phyloP scores from a whole-genome alignment of 2,797 vertebrate species.

The Staurois parvus region DNA sequence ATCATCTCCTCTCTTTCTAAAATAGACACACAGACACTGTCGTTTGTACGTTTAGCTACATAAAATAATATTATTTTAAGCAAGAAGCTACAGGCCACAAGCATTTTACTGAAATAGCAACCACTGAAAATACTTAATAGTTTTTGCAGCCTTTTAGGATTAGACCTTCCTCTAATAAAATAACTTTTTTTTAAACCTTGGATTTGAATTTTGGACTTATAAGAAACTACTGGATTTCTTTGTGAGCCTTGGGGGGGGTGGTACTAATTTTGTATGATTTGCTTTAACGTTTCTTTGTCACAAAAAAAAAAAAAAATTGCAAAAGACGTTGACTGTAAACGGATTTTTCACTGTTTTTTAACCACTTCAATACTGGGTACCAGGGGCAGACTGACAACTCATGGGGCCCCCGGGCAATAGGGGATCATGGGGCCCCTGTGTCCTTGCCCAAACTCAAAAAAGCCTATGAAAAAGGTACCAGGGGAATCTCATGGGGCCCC shows the following conservation, averaged over 20 bases:
- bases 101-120: conserved; percentile 49
- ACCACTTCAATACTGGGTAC: too few relatives aligned
- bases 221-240: not conserved
- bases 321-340: too few relatives aligned
- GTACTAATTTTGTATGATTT: too few relatives aligned
- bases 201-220: conserved; percentile 22
- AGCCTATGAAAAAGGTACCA: too few relatives aligned
- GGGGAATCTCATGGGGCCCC: too few relatives aligned
- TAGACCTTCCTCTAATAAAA: conserved; percentile 43
- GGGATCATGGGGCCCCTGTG: too few relatives aligned
- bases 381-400: too few relatives aligned
- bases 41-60: conserved; percentile 48
- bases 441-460: too few relatives aligned
- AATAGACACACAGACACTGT: conserved; percentile 54
- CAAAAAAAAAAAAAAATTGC: too few relatives aligned
- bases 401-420: too few relatives aligned
- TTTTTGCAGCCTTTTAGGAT: conserved; percentile 52
- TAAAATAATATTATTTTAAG: conserved; percentile 61
- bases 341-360: too few relatives aligned
- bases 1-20: conserved; percentile 43
- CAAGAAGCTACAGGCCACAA: conserved; percentile 47
- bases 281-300: too few relatives aligned
- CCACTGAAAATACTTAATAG: conserved; percentile 51
- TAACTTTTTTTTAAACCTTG: conserved; percentile 13
- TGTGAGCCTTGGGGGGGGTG: not conserved